Conservation (phyloP, 2,888 invertebrate genomes). For the Hypselothyrea guttata region DNA sequence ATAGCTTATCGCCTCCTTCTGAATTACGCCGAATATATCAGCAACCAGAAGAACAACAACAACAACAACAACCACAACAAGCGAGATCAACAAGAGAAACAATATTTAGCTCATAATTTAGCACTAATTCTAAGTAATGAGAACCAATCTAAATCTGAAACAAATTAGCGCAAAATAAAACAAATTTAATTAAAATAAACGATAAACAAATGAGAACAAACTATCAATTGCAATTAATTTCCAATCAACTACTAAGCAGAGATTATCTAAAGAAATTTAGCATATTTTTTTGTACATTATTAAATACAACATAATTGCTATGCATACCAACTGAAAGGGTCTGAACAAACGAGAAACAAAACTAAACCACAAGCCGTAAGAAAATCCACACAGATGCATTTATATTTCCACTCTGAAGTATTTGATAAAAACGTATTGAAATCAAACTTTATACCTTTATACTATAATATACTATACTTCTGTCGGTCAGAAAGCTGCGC, state of each 20-base stretch:
- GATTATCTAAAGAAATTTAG: conserved; percentile 70
- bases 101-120: conserved; percentile 73
- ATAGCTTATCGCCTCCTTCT: conserved; percentile 44
- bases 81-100: conserved; percentile 31
- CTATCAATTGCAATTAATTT: conserved; percentile 42
- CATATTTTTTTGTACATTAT: conserved; percentile 69
- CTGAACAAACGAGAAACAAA: too few relatives aligned
- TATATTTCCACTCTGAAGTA: conserved; percentile 68
- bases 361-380: conserved; percentile 39
- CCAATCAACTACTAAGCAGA: conserved; percentile 64
- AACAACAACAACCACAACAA: conserved; percentile 27
- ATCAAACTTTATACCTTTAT: conserved; percentile 27
- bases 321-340: conserved; percentile 51
- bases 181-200: conserved; percentile 54
- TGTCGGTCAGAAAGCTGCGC: conserved; percentile 58
- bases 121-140: conserved; percentile 70
- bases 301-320: conserved; percentile 55
- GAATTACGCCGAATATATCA: conserved; percentile 38
- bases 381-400: conserved; percentile 63
- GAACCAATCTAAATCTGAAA: conserved; percentile 53
- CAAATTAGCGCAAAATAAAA: conserved; percentile 69
- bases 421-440: conserved; percentile 50
- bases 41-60: conserved; percentile 13
- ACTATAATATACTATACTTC: too few relatives aligned
- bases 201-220: conserved; percentile 58